Conservation (phyloP, 2,113 vertebrate genomes). For the Sebastes fasciatus region DNA sequence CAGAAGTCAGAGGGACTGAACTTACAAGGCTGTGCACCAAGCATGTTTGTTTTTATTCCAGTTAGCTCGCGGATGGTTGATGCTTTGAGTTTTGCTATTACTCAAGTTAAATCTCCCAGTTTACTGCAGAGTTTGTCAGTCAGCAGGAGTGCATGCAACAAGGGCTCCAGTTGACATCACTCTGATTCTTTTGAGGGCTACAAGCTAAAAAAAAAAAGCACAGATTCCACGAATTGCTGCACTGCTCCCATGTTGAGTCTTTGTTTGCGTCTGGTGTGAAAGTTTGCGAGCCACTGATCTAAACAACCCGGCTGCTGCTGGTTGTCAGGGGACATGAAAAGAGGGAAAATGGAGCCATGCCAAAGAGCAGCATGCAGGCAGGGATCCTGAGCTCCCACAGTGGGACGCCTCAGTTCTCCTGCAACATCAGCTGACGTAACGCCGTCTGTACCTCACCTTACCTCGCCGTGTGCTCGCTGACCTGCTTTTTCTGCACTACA, state of each 20-base stretch:
- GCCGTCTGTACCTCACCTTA: conserved; percentile 17
- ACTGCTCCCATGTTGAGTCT: conserved; percentile 34
- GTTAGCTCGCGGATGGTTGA: neutral
- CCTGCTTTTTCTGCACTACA: conserved; percentile 56
- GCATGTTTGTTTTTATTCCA: neutral
- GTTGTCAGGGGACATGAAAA: conserved; percentile 58
- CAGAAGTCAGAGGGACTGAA: neutral
- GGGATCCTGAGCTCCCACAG: conserved; percentile 28
- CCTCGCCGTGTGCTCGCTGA: conserved; percentile 55
- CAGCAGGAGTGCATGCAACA: neutral
- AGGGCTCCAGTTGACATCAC: neutral
- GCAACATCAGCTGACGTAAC: conserved; percentile 36
- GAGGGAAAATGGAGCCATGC: conserved; percentile 6
- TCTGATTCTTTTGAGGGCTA: neutral
- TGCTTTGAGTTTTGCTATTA: neutral
- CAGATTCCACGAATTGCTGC: conserved; percentile 40
- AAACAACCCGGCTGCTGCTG: conserved; percentile 41
- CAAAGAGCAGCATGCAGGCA: conserved; percentile 43
- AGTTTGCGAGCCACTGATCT: conserved; percentile 42
- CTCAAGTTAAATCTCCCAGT: neutral
- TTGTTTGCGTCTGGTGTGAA: conserved; percentile 44
- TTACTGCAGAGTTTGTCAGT: neutral
- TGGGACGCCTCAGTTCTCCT: conserved; percentile 41
- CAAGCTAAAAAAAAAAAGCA: neutral
- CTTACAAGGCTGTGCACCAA: neutral